Evolutionary conservation across 2,797 vertebrate genomes (phyloP).

Genomic region (Ispidina lecontei): DNA sequence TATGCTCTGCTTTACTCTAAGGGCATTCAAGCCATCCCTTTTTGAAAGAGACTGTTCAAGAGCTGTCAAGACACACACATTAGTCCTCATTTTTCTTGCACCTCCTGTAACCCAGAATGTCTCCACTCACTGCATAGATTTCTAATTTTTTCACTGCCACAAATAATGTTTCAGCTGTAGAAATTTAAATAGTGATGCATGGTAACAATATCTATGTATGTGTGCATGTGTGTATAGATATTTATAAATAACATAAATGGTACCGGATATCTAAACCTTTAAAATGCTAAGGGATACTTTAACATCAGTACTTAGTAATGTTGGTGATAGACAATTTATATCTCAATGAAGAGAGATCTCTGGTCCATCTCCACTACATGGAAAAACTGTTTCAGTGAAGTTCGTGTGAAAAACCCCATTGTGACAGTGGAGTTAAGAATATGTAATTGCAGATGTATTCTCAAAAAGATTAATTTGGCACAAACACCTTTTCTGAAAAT

Average conservation of each 20-base stretch:
- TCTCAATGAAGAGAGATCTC: neutral
- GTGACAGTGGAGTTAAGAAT: neutral
- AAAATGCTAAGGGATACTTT: neutral
- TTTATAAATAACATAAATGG: neutral
- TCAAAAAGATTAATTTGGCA: neutral
- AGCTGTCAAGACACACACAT: neutral
- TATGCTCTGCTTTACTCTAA: neutral
- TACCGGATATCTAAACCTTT: neutral
- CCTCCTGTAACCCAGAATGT: neutral
- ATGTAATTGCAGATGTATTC: neutral
- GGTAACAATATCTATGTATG: accelerated
- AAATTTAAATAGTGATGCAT: neutral
- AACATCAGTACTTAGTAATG: neutral
- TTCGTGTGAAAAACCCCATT: neutral
- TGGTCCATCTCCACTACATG: neutral
- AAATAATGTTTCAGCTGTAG: neutral
- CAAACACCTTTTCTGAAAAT: neutral
- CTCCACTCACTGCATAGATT: neutral
- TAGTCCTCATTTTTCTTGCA: neutral
- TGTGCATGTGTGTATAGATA: accelerated
- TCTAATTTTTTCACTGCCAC: neutral
- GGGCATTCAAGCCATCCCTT: neutral
- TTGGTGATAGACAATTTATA: neutral
- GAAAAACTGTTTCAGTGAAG: neutral
- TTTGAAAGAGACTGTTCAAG: neutral